Base-by-base conservation (phyloP, 2,797 vertebrate genomes). In the Dendrocincla tyrannina region DNA sequence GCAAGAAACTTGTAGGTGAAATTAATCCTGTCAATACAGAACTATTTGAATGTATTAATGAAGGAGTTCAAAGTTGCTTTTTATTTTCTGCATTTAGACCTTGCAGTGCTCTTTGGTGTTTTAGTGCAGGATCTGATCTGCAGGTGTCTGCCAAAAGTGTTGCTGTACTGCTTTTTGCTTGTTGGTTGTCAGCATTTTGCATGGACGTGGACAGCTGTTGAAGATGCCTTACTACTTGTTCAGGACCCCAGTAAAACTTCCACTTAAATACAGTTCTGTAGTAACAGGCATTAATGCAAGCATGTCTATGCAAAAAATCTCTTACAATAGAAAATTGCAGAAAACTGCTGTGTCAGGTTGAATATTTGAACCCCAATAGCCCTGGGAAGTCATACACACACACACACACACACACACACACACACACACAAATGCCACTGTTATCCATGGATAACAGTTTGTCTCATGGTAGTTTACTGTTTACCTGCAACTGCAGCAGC, bases 401-500 rank as follows among this genome's bases (percentile, higher is more conserved):
- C 4, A 2, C 12, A 1, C 3, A 17, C 5, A n/a, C n/a, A n/a
- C n/a, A 8, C 4, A 1, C 14, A 22, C 3, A 8, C 4, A 1
- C 14, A 22, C 3, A 7, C 22, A 46, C 28, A 32, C 41, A 64
- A 53, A 15, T 22, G 13, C 13, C 1, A 1, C 44, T 46, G 12
- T 62, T 66, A 50, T 33, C n/a, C 12, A 0, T 12, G 30, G 11
- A 32, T 30, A n/a, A 46, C 32, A 28, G 2, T 28, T n/a, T 19
- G 23, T 62, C 24, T 33, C n/a, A 6, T 5, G 20, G 37, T 35
- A 12, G 41, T 17, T 33, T 23, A n/a, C 4, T 50, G 5, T 53
- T 70, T 59, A n/a, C 39, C 50, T 64, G 13, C 27, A 53, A 60
- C 46, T 59, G 46, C 83, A 47, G 19, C 32, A 42, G 15, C 33